A percentile compares a stretch with the other conserved stretches of the same genome.
Evolutionary conservation across 2,797 vertebrate species (phyloP).

Genomic region (Oryzias dopingdopingensis): DNA sequence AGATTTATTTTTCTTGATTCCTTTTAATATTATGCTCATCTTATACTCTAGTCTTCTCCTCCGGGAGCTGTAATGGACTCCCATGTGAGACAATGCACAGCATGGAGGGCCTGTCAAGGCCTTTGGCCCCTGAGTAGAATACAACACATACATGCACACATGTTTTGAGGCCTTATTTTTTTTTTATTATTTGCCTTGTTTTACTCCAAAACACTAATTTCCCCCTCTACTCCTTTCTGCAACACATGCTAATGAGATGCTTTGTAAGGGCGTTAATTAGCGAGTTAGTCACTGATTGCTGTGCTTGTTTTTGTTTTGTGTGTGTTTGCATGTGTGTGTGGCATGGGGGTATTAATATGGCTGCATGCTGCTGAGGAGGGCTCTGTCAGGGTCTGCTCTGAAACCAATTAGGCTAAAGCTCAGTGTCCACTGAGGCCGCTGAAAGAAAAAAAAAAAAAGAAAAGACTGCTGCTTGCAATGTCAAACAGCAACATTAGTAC

Average conservation of each 20-base stretch:
- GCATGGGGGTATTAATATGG: conserved; percentile 85
- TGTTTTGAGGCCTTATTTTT: conserved; percentile 48
- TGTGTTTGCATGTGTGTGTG: conserved; percentile 34
- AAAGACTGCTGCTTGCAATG: conserved; percentile 88
- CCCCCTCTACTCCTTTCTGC: conserved; percentile 59
- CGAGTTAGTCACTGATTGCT: conserved; percentile 94
- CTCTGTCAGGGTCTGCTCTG: conserved; percentile 93
- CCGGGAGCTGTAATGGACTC: conserved; percentile 90
- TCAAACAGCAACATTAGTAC: conserved; percentile 79
- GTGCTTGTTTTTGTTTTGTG: conserved; percentile 85
- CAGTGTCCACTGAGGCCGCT: conserved; percentile 81
- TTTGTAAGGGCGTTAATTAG: conserved; percentile 99
- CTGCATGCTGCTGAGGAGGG: conserved; percentile 84
- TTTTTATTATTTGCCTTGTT: conserved; percentile 72
- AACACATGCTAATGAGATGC: conserved; percentile 97
- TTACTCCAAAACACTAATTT: conserved; percentile 68
- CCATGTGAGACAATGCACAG: conserved; percentile 87
- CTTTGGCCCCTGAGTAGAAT: conserved; percentile 83
- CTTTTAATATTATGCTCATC: conserved; percentile 99
- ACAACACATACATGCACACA: conserved; percentile 57
- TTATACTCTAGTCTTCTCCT: conserved; percentile 86
- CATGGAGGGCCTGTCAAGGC: conserved; percentile 87
- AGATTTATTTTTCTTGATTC: conserved; percentile 92
- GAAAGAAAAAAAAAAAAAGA: conserved; percentile 46
- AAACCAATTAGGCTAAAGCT: conserved; percentile 97